Conservation (phyloP, 2,797 vertebrate species). For the Spinus pinus region DNA sequence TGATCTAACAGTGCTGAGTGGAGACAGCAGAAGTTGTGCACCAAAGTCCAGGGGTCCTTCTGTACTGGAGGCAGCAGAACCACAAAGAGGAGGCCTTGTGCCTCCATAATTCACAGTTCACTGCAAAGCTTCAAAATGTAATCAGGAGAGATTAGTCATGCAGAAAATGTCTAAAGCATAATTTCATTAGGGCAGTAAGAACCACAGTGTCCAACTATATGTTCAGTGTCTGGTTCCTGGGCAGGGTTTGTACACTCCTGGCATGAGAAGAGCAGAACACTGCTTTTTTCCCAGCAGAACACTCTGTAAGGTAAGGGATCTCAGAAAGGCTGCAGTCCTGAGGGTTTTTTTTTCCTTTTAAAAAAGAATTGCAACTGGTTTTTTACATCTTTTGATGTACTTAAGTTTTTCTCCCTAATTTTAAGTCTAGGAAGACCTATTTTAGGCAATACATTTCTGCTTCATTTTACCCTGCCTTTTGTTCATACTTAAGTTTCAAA, state of each 20-base stretch:
- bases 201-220: background rate
- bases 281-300: background rate
- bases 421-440: background rate
- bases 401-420: background rate
- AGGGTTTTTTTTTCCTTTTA: background rate
- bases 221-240: background rate
- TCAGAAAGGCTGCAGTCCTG: background rate
- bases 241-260: background rate
- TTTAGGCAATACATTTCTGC: background rate
- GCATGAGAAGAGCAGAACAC: background rate
- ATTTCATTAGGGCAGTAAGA: background rate
- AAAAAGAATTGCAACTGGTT: background rate
- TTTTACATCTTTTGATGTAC: background rate
- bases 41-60: background rate
- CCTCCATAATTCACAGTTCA: background rate
- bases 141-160: background rate
- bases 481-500: background rate
- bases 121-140: background rate
- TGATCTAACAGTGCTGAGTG: accelerated
- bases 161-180: background rate
- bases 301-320: background rate
- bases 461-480: background rate
- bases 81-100: background rate
- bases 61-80: background rate
- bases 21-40: too few relatives aligned